phyloP scores from a whole-genome alignment of 2,888 invertebrate species.

The Conus canariensis region DNA sequence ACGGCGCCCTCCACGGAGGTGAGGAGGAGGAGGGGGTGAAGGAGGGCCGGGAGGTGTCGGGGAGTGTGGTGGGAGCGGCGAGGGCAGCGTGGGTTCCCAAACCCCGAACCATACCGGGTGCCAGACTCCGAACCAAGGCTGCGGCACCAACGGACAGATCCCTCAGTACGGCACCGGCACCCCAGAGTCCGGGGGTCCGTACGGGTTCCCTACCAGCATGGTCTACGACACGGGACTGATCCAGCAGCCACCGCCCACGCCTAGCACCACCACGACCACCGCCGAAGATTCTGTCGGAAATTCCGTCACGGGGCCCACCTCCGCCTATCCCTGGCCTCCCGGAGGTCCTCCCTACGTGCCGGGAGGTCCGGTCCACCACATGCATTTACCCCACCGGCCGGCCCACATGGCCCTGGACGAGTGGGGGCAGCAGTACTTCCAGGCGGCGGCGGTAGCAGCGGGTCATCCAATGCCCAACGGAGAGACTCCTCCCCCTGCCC shows the following conservation, averaged over 20 bases:
- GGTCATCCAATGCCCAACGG: background rate
- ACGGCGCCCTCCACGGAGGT: background rate
- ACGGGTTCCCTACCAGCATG: background rate
- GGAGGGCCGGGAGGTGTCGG: background rate
- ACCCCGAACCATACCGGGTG: background rate
- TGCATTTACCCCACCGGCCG: slow-evolving; percentile 39
- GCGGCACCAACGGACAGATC: slow-evolving; percentile 21
- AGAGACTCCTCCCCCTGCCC: slow-evolving; percentile 42
- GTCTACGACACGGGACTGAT: slow-evolving; percentile 23
- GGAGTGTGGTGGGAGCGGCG: background rate
- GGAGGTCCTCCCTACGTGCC: slow-evolving; percentile 47
- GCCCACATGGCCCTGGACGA: slow-evolving; percentile 57
- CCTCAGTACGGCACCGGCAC: slow-evolving; percentile 30
- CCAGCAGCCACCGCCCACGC: slow-evolving; percentile 43
- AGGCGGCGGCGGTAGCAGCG: slow-evolving; percentile 54
- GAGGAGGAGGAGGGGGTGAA: background rate
- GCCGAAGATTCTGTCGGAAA: background rate
- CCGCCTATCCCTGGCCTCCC: slow-evolving; percentile 28
- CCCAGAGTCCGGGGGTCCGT: slow-evolving; percentile 38
- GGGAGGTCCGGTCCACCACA: slow-evolving; percentile 50
- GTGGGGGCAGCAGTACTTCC: slow-evolving; percentile 58
- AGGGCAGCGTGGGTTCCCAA: background rate
- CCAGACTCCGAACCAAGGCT: background rate
- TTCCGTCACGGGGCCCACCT: background rate
- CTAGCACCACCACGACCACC: slow-evolving; percentile 15